Percentiles rank a stretch among this genome's conserved stretches.
Evolutionary conservation across 2,113 vertebrate species (phyloP).

Genomic region (Prunella himalayana): DNA sequence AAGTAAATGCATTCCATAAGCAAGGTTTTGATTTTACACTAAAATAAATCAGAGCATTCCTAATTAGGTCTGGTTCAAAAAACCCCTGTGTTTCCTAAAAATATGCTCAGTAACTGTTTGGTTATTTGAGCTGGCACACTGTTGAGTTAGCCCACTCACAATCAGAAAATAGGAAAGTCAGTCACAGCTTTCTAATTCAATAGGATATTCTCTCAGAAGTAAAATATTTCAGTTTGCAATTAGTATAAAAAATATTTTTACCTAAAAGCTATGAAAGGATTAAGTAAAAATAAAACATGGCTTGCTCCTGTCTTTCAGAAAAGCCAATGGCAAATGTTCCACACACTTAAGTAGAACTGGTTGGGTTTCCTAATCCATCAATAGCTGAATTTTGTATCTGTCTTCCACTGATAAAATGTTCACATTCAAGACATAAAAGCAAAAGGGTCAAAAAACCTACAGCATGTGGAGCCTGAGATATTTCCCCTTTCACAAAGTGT

Average conservation of each 20-base stretch:
- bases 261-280: not conserved
- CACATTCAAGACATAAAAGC: slow-evolving; percentile 10
- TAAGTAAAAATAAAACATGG: not conserved
- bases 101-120: not conserved
- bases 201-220: not conserved
- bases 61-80: not conserved
- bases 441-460: slow-evolving; percentile 26
- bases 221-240: not conserved
- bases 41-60: not conserved
- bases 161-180: not conserved
- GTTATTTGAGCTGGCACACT: not conserved
- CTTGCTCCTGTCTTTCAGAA: not conserved
- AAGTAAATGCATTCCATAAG: not conserved
- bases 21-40: not conserved
- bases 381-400: slow-evolving; percentile 24
- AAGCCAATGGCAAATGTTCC: slow-evolving; percentile 8
- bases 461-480: slow-evolving; percentile 11
- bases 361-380: slow-evolving; percentile 29
- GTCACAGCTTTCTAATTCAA: not conserved
- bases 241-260: not conserved
- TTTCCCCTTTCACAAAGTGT: not conserved
- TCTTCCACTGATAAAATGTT: slow-evolving; percentile 27
- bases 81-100: not conserved
- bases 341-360: not conserved
- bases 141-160: not conserved